Percentiles rank a stretch among this genome's conserved stretches.
Evolutionary conservation across 2,797 vertebrate genomes (phyloP).

Genomic region (Poecilia picta): DNA sequence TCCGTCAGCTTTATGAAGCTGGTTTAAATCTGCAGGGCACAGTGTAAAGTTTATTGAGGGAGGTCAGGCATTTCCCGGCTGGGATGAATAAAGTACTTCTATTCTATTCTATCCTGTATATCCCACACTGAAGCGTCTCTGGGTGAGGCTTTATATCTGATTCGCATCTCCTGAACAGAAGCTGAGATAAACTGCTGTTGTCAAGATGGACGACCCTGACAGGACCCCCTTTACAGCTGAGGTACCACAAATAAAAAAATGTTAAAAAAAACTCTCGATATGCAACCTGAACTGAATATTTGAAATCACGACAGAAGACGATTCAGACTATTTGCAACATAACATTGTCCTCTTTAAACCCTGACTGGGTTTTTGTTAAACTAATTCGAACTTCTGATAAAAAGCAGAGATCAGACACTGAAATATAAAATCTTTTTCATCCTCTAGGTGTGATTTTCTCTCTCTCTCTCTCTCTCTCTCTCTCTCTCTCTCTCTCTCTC

Average conservation of each 20-base stretch:
- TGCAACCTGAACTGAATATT: not conserved
- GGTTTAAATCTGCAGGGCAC: not conserved
- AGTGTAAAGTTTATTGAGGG: not conserved
- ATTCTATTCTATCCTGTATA: no score
- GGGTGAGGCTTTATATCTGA: not conserved
- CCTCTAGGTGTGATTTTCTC: no score
- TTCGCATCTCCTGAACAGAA: not conserved
- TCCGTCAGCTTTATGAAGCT: not conserved
- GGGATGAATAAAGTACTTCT: no score
- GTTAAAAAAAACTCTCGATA: not conserved
- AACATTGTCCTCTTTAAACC: not conserved
- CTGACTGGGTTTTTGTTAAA: not conserved
- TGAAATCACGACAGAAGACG: not conserved
- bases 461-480: no score
- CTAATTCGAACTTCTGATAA: not conserved
- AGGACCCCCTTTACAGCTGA: not conserved
- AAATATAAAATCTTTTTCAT: not conserved
- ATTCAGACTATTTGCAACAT: not conserved
- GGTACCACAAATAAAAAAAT: not conserved
- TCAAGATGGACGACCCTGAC: not conserved
- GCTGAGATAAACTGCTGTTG: not conserved
- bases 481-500: no score
- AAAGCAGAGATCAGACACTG: not conserved
- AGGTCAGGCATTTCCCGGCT: not conserved
- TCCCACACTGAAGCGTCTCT: not conserved